Evolutionary conservation across 2,797 vertebrate genomes (phyloP), one percentile per base, ranked within the genome.

Genomic region (Epinephelus coioides): DNA sequence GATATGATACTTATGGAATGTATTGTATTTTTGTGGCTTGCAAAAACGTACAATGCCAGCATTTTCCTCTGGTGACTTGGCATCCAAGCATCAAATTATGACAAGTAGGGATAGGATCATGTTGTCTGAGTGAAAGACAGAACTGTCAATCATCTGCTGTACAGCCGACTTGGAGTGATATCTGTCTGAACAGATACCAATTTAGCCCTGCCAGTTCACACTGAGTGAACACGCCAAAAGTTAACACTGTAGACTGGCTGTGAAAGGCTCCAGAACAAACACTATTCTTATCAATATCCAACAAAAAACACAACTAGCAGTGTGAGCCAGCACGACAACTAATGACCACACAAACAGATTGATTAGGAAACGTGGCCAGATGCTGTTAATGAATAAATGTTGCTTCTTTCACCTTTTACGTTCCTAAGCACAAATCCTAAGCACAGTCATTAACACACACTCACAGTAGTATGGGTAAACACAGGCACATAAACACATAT

Each of bases 371-470:
- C 11, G 3, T 4, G 17, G n/a, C 6, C 18, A 62, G 62, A 55
- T 38, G 55, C 64, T 68, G 54, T 64, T 78, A 78, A 73, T 56
- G 68, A 62, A 53, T 74, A 75, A 76, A 73, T 72, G 72, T 57
- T 62, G 18, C 56, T 57, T 70, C 40, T 67, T 60, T 75, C 53
- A 54, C 17, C n/a, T 83, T 73, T 59, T 44, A 76, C 51, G 64
- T 38, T 34, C n/a, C 21, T 46, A 21, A 62, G 46, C 25, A 69
- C 69, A 69, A 38, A 54, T 60, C 69, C 50, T 50, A 12, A 27
- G 53, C 43, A 71, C 50, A 64, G 19, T 69, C 59, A 76, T 69
- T 70, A 46, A 34, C 6, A 21, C 23, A 54, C n/a, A 34, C 43
- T 2, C 34, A 34, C 34, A 34, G 34, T 19, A 21, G 53, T 21